phyloP scores from a whole-genome alignment of 2,888 invertebrate genomes.

The Xestobium rufovillosum region DNA sequence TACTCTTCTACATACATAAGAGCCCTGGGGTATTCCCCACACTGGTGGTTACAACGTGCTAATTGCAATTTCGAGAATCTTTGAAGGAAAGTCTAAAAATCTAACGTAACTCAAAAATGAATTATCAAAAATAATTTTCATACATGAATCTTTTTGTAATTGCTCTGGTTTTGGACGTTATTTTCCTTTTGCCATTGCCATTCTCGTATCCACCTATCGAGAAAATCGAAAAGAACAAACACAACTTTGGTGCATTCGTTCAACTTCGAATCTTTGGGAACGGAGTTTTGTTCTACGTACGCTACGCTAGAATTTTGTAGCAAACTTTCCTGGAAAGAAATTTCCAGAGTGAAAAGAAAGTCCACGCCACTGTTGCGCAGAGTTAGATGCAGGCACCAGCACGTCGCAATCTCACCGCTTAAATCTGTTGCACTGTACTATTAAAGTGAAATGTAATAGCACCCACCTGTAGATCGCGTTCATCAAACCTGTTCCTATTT shows the following conservation, averaged over 20 bases:
- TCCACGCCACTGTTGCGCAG: no score
- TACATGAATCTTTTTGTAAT: background rate
- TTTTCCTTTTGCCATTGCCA: conserved; percentile 43
- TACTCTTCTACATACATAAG: conserved; percentile 69
- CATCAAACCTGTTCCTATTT: no score
- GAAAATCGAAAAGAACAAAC: conserved; percentile 66
- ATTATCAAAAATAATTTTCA: background rate
- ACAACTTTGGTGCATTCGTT: conserved; percentile 60
- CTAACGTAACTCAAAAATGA: conserved; percentile 12
- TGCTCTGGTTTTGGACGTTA: background rate
- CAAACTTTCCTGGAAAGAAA: conserved; percentile 24
- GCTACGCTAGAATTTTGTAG: conserved; percentile 24
- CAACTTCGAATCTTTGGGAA: conserved; percentile 36
- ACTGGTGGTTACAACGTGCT: conserved; percentile 66
- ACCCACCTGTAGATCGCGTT: conserved; percentile 24
- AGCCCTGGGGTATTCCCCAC: conserved; percentile 67
- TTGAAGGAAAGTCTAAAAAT: conserved; percentile 24
- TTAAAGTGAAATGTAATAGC: background rate
- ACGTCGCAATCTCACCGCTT: no score
- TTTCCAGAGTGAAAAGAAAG: background rate
- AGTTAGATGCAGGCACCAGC: no score
- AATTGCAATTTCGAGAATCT: conserved; percentile 58
- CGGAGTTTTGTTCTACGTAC: conserved; percentile 18
- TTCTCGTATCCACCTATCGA: conserved; percentile 67
- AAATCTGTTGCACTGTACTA: no score